Base-by-base conservation (phyloP, 2,797 vertebrate genomes). In the Hafferia zeledoni region DNA sequence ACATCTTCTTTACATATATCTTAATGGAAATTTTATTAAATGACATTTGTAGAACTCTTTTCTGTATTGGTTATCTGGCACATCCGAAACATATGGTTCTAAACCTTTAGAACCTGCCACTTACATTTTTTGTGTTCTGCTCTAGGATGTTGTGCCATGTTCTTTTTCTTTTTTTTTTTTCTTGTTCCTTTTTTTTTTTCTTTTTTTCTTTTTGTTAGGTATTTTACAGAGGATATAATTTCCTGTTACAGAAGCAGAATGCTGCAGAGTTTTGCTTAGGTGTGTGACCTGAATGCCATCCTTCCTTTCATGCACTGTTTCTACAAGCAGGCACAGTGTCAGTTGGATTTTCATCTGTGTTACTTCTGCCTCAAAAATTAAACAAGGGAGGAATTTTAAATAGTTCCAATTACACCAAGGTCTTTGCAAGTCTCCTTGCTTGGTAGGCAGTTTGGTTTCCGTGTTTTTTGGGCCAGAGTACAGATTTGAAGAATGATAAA, bases 331-430 rank as follows among this genome's bases (percentile, higher is more conserved):
- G n/a, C 57, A 17, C 47, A 47, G 19, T 59, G 13, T 91, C 75
- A 47, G 28, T 37, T 88, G n/a, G 53, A 53, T 70, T 94, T 96
- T 83, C 17, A 17, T 92, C 65, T 87, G 5, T 41, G 39, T 80
- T 89, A 49, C 61, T 93, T 77, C 83, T 71, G 37, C 83, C 43
- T 71, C 79, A 89, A 64, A 93, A 90, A 82, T 94, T 80, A 88
- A 79, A 79, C 25, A 46, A 33, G 39, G 81, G 61, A 81, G 25
- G 69, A 87, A 79, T 91, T 70, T 94, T 91, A 93, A 94, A 71
- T 81, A 83, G 63, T 94, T 95, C 84, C 79, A 92, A 77, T 98
- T 96, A 97, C 93, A 44, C 65, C 49, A 76, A 74, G 31, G 37
- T 63, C 79, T 95, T 46, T 83, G 71, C 60, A 63, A 35, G 3